phyloP scores from a whole-genome alignment of 2,888 invertebrate genomes.

The Gryllus longicercus region DNA sequence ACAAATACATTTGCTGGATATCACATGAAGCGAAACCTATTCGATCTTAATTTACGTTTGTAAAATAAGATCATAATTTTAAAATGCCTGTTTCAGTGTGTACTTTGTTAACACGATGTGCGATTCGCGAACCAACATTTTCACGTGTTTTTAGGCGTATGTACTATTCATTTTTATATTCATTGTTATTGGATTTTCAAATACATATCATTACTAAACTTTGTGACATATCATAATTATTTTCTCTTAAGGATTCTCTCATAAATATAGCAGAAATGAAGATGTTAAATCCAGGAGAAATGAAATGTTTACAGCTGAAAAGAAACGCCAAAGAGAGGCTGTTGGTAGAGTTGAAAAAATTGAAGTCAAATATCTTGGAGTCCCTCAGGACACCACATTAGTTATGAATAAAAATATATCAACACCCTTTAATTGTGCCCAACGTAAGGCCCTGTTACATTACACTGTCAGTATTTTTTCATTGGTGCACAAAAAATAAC shows the following conservation, averaged over 20 bases:
- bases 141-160: no score
- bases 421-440: constrained; percentile 88
- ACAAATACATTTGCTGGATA: no score
- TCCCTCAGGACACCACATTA: constrained; percentile 68
- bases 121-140: no score
- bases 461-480: neutral
- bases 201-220: no score
- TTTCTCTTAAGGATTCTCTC: neutral
- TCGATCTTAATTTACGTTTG: no score
- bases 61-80: no score
- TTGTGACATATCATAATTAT: neutral
- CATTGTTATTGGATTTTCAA: no score
- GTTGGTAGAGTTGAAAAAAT: constrained; percentile 90
- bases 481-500: neutral
- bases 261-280: constrained; percentile 46
- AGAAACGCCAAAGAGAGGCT: constrained; percentile 65
- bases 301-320: constrained; percentile 73
- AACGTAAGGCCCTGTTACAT: constrained; percentile 61
- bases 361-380: constrained; percentile 73
- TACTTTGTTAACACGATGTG: no score
- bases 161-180: no score
- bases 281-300: constrained; percentile 58
- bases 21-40: no score
- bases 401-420: constrained; percentile 90
- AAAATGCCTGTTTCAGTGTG: no score